phyloP scores from a whole-genome alignment of 2,888 invertebrate genomes.

The Drosophila engyochracea region DNA sequence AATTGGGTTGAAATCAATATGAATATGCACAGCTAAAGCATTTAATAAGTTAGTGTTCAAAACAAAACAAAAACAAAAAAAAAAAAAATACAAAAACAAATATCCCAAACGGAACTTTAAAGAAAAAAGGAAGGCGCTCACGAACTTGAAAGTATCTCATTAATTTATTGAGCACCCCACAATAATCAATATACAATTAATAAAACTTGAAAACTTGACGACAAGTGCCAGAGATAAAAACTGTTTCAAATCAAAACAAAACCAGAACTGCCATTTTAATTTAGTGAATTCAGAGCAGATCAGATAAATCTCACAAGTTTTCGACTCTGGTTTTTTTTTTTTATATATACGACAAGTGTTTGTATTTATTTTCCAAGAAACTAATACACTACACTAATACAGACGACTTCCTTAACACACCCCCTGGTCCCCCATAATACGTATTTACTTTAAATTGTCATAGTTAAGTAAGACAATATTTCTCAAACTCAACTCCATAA shows the following conservation, averaged over 20 bases:
- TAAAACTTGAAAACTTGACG: background rate
- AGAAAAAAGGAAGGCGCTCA: slow-evolving; percentile 11
- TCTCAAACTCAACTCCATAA: slow-evolving; percentile 44
- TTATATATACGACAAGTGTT: slow-evolving; percentile 33
- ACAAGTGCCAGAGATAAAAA: slow-evolving; percentile 2
- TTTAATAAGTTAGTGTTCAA: slow-evolving; percentile 64
- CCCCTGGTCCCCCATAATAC: slow-evolving; percentile 38
- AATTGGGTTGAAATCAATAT: slow-evolving; percentile 32
- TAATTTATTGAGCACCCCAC: slow-evolving; percentile 47
- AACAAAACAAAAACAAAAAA: slow-evolving; percentile 20
- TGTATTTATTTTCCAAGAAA: slow-evolving; percentile 53
- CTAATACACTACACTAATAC: slow-evolving; percentile 18
- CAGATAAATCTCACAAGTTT: slow-evolving; percentile 37
- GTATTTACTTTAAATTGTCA: slow-evolving; percentile 69
- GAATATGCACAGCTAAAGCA: slow-evolving; percentile 64
- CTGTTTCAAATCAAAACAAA: slow-evolving; percentile 38
- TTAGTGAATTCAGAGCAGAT: slow-evolving; percentile 56
- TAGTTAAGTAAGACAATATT: slow-evolving; percentile 69
- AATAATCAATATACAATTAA: slow-evolving; percentile 43
- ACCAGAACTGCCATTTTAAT: slow-evolving; percentile 77
- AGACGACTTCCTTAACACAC: slow-evolving; percentile 42
- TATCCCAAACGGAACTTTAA: slow-evolving; percentile 24
- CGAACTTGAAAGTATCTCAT: slow-evolving; percentile 66
- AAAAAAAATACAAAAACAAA: slow-evolving; percentile 26
- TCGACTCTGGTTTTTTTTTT: slow-evolving; percentile 25